A percentile compares a stretch with the other conserved stretches of the same genome.
These are phyloP conservation scores for Leptobrachium leishanense DNA, from an alignment of 2,113 vertebrate species.

Conservation along the genomic window DNA sequence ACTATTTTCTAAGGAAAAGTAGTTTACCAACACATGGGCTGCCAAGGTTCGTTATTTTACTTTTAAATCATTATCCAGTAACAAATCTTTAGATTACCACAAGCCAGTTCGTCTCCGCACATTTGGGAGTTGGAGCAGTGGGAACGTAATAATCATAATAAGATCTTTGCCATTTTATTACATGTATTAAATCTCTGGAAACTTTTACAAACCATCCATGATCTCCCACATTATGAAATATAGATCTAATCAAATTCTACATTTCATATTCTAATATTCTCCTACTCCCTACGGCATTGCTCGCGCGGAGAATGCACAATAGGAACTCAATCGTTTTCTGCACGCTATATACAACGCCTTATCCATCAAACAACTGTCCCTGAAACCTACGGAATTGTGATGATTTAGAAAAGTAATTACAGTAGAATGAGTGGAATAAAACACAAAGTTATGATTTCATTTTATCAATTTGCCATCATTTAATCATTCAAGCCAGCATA, in stretches of 20 bases:
- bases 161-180: not conserved
- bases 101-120: not conserved
- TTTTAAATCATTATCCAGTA: too few relatives aligned
- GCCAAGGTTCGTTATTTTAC: too few relatives aligned
- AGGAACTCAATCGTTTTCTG: not conserved
- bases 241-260: not conserved
- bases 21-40: too few relatives aligned
- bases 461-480: too few relatives aligned
- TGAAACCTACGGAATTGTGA: too few relatives aligned
- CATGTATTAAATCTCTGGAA: not conserved
- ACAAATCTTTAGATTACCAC: too few relatives aligned
- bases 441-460: too few relatives aligned
- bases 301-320: not conserved
- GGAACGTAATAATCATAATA: not conserved
- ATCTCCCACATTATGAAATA: not conserved
- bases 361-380: too few relatives aligned
- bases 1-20: too few relatives aligned
- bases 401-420: too few relatives aligned
- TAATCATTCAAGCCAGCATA: too few relatives aligned
- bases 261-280: slow-evolving; percentile 6
- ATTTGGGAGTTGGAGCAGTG: not conserved
- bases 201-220: not conserved
- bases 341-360: not conserved
- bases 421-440: too few relatives aligned
- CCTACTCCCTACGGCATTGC: not conserved